phyloP scores from a whole-genome alignment of 1,140 invertebrate genomes.

The Papilio polyxenes region DNA sequence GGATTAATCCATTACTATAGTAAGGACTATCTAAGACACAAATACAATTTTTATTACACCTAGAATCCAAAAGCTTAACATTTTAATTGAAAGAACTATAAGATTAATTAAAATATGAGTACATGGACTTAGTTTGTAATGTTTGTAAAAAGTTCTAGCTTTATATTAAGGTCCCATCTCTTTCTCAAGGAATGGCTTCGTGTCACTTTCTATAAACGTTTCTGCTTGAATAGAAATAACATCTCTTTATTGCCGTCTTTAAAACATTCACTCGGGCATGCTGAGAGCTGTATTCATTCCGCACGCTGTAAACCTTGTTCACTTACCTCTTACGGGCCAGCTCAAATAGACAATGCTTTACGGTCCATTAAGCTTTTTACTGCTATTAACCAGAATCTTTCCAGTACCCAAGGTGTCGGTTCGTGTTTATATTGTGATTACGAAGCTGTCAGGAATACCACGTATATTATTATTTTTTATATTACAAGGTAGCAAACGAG shows the following conservation, averaged over 20 bases:
- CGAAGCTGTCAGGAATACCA: conserved; percentile 27
- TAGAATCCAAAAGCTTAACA: too few species aligned
- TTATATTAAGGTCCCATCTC: background rate
- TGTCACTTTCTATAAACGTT: conserved; percentile 7
- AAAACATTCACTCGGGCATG: conserved; percentile 24
- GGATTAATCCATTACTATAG: too few species aligned
- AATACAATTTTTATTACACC: too few species aligned
- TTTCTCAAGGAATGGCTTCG: background rate
- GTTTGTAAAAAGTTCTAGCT: too few species aligned
- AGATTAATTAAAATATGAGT: too few species aligned
- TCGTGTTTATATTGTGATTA: conserved; percentile 55
- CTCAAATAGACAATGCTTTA: conserved; percentile 64
- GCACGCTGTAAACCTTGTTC: conserved; percentile 31
- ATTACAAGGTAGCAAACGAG: too few species aligned
- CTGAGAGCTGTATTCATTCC: conserved; percentile 30
- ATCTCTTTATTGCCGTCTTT: conserved; percentile 17
- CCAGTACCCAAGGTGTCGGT: conserved; percentile 49
- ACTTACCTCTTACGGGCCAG: conserved; percentile 41
- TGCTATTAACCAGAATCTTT: conserved; percentile 51
- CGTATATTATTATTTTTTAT: too few species aligned
- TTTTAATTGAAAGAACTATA: too few species aligned
- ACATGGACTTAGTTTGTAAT: too few species aligned
- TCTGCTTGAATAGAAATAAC: conserved; percentile 2
- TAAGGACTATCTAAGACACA: too few species aligned
- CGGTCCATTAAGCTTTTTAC: conserved; percentile 59